Conservation (phyloP, 2,797 vertebrate species). For the Acipenser ruthenus region DNA sequence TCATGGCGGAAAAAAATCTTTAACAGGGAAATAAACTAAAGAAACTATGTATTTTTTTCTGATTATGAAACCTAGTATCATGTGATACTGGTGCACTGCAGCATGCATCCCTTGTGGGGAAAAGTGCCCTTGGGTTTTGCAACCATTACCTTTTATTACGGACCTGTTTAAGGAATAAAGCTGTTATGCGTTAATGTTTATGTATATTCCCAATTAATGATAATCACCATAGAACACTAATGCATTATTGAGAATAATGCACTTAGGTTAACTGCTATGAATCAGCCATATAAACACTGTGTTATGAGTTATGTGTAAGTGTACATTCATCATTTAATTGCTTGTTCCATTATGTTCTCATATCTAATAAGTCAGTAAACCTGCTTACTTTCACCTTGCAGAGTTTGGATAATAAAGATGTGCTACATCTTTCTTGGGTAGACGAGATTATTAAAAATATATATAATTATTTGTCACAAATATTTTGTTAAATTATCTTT, state of each 20-base stretch:
- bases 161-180: conserved; percentile 25
- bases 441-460: conserved; percentile 9
- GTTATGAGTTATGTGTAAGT: conserved; percentile 61
- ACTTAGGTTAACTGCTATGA: conserved; percentile 46
- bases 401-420: conserved; percentile 54
- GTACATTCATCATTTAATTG: conserved; percentile 73
- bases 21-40: no score
- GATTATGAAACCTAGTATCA: neutral
- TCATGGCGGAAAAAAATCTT: no score
- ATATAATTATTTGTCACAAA: conserved; percentile 34
- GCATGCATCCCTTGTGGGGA: rapidly evolving
- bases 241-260: conserved; percentile 45
- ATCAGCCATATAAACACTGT: conserved; percentile 55
- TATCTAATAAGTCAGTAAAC: conserved; percentile 64
- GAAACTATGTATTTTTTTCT: neutral
- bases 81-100: rapidly evolving
- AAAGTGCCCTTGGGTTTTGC: rapidly evolving
- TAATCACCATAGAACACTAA: conserved; percentile 50
- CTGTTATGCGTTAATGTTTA: conserved; percentile 32
- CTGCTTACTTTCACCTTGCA: conserved; percentile 53
- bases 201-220: conserved; percentile 35
- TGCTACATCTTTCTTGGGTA: neutral
- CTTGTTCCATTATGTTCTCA: conserved; percentile 68
- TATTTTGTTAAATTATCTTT: conserved; percentile 31
- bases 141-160: neutral